Evolutionary conservation across 2,113 vertebrate genomes (phyloP).

Genomic region (Lepisosteus osseus): DNA sequence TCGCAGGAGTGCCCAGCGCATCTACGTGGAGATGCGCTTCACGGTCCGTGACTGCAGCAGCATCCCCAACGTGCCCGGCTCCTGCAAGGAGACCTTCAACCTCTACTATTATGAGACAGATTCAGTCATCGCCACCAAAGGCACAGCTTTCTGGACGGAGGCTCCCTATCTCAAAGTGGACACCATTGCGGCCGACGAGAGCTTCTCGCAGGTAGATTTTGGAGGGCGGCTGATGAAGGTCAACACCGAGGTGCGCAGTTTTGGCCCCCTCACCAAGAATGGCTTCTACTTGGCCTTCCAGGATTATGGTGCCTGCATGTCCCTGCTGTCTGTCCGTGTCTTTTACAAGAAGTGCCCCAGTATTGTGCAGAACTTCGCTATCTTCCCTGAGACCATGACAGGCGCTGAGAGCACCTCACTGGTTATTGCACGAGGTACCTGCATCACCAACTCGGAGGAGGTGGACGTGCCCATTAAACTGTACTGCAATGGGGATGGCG

Average conservation of each 20-base stretch:
- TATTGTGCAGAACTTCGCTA: conserved; percentile 94
- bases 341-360: conserved; percentile 98
- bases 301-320: conserved; percentile 98
- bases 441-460: conserved; percentile 93
- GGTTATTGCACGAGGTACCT: conserved; percentile 89
- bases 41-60: conserved; percentile 97
- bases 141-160: conserved; percentile 93
- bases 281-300: conserved; percentile 98
- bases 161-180: conserved; percentile 98
- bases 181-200: conserved; percentile 97
- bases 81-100: conserved; percentile 98
- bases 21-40: conserved; percentile 97
- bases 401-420: conserved; percentile 96
- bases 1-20: conserved; percentile 84
- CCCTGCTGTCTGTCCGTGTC: conserved; percentile 91
- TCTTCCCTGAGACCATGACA: conserved; percentile 96
- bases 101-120: conserved; percentile 97
- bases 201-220: conserved; percentile 98
- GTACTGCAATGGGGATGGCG: conserved; percentile 95
- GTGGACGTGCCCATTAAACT: conserved; percentile 96
- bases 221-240: conserved; percentile 97
- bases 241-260: conserved; percentile 95
- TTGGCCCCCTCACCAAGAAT: conserved; percentile 88
- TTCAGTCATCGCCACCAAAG: conserved; percentile 92
- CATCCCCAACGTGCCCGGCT: conserved; percentile 93